phyloP scores from a whole-genome alignment of 92 coral and sea anemone genomes.

The Montipora capitata region DNA sequence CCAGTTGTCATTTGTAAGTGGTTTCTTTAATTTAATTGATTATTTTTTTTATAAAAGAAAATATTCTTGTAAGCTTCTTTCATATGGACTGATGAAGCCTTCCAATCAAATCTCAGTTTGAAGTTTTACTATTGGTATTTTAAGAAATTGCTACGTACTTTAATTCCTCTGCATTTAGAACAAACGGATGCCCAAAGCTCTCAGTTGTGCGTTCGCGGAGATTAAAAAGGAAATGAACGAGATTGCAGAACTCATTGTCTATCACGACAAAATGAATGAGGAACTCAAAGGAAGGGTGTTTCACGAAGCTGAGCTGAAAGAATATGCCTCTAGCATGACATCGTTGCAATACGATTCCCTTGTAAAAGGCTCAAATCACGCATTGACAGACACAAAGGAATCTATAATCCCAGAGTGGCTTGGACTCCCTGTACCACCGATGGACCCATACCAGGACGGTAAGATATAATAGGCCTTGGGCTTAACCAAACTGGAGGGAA shows the following conservation, averaged over 20 bases:
- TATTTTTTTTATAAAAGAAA: too few relatives aligned
- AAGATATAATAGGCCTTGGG: neutral
- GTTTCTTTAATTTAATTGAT: too few relatives aligned
- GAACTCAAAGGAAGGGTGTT: constrained; percentile 17
- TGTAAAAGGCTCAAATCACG: neutral
- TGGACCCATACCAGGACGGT: constrained; percentile 45
- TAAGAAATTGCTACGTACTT: too few relatives aligned
- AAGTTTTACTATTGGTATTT: too few relatives aligned
- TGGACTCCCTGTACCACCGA: constrained; percentile 60
- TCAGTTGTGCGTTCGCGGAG: constrained; percentile 56
- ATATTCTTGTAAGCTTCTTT: too few relatives aligned
- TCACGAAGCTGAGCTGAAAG: constrained; percentile 21
- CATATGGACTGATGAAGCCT: too few relatives aligned
- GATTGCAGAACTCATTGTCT: constrained; percentile 10
- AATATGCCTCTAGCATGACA: constrained; percentile 45
- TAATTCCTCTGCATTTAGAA: neutral
- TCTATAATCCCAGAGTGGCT: constrained; percentile 89
- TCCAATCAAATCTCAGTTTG: too few relatives aligned
- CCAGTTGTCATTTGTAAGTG: too few relatives aligned
- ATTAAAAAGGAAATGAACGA: constrained; percentile 14
- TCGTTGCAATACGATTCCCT: constrained; percentile 70
- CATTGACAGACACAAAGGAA: neutral
- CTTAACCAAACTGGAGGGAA: too few relatives aligned
- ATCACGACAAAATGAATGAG: neutral
- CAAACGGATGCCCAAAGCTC: constrained; percentile 15